A percentile compares a stretch with the other conserved stretches of the same genome.
Conservation (phyloP, 1,140 invertebrate genomes). For the Megalopta genalis region DNA sequence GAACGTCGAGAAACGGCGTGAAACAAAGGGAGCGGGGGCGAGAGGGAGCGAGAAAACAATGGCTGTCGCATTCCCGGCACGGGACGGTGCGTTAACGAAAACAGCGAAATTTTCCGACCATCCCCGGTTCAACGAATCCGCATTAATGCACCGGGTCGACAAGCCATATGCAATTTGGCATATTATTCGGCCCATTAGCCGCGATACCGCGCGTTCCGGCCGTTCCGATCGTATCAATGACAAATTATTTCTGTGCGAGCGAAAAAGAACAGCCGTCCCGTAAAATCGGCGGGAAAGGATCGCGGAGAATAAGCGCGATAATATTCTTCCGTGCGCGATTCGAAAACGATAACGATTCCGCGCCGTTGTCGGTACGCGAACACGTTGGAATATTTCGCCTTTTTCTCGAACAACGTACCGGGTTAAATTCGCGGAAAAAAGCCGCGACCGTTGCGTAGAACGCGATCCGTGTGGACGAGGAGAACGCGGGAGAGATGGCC, state of each 20-base stretch:
- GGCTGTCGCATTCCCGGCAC: constrained; percentile 6
- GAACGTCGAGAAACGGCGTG: background rate
- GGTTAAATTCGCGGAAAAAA: no score
- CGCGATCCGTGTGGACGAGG: background rate
- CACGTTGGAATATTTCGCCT: no score
- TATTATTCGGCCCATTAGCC: constrained; percentile 30
- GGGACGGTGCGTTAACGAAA: background rate
- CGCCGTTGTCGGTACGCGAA: no score
- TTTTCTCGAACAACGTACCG: no score
- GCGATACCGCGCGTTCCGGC: background rate
- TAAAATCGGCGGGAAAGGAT: background rate
- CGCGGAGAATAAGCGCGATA: background rate
- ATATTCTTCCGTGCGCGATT: background rate
- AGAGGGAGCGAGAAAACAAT: background rate
- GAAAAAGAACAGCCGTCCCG: background rate
- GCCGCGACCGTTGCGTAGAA: no score
- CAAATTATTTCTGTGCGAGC: constrained; percentile 23
- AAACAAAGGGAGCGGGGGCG: background rate
- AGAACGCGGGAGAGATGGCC: background rate
- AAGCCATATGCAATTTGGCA: constrained; percentile 8
- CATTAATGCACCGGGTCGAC: constrained; percentile 29
- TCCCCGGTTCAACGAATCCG: background rate
- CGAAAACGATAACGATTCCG: background rate
- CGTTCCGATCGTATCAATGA: constrained; percentile 24
- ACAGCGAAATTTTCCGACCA: constrained; percentile 27